Conservation (phyloP, 2,797 vertebrate genomes). For the Smutsia gigantea region DNA sequence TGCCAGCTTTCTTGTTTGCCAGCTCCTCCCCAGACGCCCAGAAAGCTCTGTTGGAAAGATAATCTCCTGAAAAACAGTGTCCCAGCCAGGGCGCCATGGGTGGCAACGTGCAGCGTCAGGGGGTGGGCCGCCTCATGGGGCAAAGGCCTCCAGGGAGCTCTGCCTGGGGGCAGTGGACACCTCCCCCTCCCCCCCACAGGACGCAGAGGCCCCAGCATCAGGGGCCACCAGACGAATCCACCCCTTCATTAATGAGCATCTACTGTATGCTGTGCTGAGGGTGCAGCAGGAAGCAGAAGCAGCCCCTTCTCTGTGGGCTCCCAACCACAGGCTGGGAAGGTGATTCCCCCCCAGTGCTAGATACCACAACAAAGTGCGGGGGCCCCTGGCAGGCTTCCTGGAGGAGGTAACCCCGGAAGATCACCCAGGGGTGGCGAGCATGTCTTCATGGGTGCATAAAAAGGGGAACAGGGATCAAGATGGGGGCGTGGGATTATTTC, state of each 20-base stretch:
- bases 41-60: not conserved
- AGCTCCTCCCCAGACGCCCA: not conserved
- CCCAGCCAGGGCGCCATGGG: rapidly evolving
- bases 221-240: not conserved
- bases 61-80: not conserved
- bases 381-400: not conserved
- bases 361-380: not conserved
- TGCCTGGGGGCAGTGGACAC: not conserved
- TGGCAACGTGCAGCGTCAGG: rapidly evolving
- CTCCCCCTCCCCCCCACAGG: rapidly evolving
- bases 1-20: not conserved
- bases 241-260: rapidly evolving
- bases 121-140: rapidly evolving
- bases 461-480: not conserved
- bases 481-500: not conserved
- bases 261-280: rapidly evolving
- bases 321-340: not conserved
- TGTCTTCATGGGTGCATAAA: rapidly evolving
- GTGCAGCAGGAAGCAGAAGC: rapidly evolving
- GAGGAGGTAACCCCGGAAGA: not conserved
- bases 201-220: not conserved
- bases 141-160: not conserved
- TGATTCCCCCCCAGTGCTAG: not conserved
- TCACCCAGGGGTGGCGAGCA: not conserved
- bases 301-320: not conserved